Evolutionary conservation across 1,140 invertebrate species (phyloP).

Genomic region (Phymastichus coffea): DNA sequence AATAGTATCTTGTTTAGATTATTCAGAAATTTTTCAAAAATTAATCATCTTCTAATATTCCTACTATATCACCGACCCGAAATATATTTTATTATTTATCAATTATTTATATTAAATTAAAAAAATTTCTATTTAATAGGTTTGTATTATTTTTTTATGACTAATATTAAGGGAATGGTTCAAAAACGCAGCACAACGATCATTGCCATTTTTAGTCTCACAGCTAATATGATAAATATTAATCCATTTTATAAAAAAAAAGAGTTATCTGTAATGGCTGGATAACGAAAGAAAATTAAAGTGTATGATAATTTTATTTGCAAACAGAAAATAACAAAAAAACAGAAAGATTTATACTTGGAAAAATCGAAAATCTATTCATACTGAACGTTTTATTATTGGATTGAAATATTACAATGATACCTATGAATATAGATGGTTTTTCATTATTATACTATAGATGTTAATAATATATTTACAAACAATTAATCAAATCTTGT

Average conservation of each 20-base stretch:
- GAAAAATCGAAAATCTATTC: constrained; percentile 39
- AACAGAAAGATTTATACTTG: constrained; percentile 31
- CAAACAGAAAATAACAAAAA: constrained; percentile 9
- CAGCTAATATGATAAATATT: constrained; percentile 34
- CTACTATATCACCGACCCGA: no score
- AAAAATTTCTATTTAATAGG: no score
- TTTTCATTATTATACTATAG: constrained; percentile 53
- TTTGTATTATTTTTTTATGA: no score
- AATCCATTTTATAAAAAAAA: constrained; percentile 33
- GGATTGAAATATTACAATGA: constrained; percentile 47
- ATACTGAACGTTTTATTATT: constrained; percentile 47
- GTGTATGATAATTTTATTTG: constrained; percentile 36
- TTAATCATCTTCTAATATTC: no score
- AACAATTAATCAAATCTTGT: constrained; percentile 42
- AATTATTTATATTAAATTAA: no score
- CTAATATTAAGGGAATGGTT: no score
- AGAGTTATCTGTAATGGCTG: no score
- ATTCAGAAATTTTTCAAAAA: no score
- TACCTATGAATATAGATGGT: constrained; percentile 48
- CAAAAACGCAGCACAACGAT: constrained; percentile 44
- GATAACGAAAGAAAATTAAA: no score
- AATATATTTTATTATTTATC: no score
- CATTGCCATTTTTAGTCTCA: constrained; percentile 44
- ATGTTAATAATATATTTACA: constrained; percentile 53
- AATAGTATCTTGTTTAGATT: no score